Base-by-base conservation (phyloP, 1,140 invertebrate species). In the Campoletis sonorensis region DNA sequence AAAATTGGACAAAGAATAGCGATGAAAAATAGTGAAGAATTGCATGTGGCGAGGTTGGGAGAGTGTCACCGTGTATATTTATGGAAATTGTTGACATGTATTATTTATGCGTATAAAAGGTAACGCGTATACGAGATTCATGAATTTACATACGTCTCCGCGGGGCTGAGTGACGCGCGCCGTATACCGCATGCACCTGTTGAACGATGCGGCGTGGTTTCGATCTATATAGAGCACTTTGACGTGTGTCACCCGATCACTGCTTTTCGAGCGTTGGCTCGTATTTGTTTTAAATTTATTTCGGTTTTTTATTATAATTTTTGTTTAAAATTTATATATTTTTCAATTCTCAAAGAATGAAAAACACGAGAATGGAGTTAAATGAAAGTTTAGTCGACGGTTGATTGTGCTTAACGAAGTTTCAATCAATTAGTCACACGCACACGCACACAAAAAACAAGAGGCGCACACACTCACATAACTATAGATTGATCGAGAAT, bases 131-230 rank as follows among this genome's bases (percentile, higher is more conserved):
- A 64, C 58, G 58, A 77, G 75, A 81, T 76, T 77, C 72, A 81
- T 83, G 68, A 70, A 83, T 81, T 81, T 79, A 83, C 79, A 79
- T 83, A 83, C 82, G 79, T 83, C 82, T 83, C 61, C 72, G n/a
- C n/a, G 45, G 58, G 70, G 26, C 8, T 71, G 80, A 77, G 82
- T 80, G 82, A 83, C 76, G 54, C 82, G 67, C 5, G 27, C 61
- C 79, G 68, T 21, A 76, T 23, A 58, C 72, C 23, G 72, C 45
- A 76, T 76, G 79, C 82, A 83, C 82, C 82, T 83, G 82, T 83
- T 83, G 82, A 80, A 81, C 79, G 81, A 45, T 26, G 64, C 79
- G 75, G 70, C 80, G 80, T 81, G 30, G 61, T 58, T 58, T 58
- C 0, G 16, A n/a, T 1, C 5, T 58, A 58, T 58, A 58, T 67